Base-by-base conservation (phyloP, 2,797 vertebrate species). In the Holocentrus rufus region DNA sequence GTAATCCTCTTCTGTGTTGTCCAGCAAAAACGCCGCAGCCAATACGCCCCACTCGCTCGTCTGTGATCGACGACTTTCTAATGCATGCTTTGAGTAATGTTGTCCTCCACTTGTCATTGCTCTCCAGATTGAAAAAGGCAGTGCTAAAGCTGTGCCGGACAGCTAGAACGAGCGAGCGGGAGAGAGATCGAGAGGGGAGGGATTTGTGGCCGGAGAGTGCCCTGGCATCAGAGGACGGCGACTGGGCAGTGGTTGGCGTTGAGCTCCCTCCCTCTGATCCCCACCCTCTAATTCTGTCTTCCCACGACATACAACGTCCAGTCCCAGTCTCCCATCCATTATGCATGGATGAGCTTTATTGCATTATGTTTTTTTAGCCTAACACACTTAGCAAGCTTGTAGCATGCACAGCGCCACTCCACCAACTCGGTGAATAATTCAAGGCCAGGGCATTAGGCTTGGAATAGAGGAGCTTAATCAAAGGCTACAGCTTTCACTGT, bases 321-420 rank as follows among this genome's bases (percentile, higher is more conserved):
- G 79, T 69, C 84, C 65, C 49, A 17, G 76, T 85, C 74, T 77
- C 23, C 75, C 69, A 87, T 89, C 85, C 82, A 90, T 91, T 91
- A 92, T 93, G 86, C 85, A 92, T 86, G 88, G 81, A 84, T 79
- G 86, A 85, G 85, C 82, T 89, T 91, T 90, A 91, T 91, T 91
- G 89, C 90, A 92, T 93, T 90, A 90, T 91, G 83, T 92, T 92
- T 89, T 91, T 91, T 90, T 87, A 86, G 84, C 84, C 88, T 90
- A 88, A 90, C 89, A 89, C 87, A 91, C 87, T 91, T 90, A 91
- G 91, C 85, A 84, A 83, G 85, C 88, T 88, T 89, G 90, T 89
- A 91, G 89, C 87, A 83, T 89, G 87, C 86, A 80, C 87, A 84
- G 76, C 66, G 80, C 87, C 74, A 81, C 84, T 85, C 80, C 81